Percentiles rank a stretch among this genome's conserved stretches.
Evolutionary conservation across 2,888 invertebrate species (phyloP).

Genomic region (Drosophila lacicola): DNA sequence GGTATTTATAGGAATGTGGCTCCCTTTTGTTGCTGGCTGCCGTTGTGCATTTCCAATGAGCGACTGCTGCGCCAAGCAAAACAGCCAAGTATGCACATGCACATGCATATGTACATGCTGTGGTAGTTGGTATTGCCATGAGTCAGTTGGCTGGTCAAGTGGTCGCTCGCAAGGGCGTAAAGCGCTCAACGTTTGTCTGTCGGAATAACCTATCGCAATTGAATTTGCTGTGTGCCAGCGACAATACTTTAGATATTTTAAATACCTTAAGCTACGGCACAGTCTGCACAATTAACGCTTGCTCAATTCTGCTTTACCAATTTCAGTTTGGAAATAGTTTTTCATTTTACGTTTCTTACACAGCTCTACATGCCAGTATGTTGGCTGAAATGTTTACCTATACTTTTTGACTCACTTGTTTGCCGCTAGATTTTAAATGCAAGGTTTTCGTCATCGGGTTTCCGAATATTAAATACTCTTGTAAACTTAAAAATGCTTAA

Average conservation of each 20-base stretch:
- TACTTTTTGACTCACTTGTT: too few relatives aligned
- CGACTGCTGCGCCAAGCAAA: slow-evolving; percentile 31
- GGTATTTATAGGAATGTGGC: slow-evolving; percentile 78
- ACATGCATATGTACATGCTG: slow-evolving; percentile 6
- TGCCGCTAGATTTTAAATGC: too few relatives aligned
- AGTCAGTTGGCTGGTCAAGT: slow-evolving; percentile 40
- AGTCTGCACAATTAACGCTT: background rate
- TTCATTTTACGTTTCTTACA: background rate
- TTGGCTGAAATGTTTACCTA: background rate
- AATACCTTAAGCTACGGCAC: background rate
- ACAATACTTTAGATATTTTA: slow-evolving; percentile 7
- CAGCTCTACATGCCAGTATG: background rate
- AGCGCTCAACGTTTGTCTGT: slow-evolving; percentile 11
- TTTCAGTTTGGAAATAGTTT: background rate
- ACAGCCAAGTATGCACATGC: slow-evolving; percentile 10
- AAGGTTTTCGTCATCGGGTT: too few relatives aligned
- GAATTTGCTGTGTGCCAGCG: slow-evolving; percentile 17
- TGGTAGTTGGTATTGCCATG: slow-evolving; percentile 14
- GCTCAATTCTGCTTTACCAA: background rate
- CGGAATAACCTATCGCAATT: slow-evolving; percentile 30
- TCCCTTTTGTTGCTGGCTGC: slow-evolving; percentile 42
- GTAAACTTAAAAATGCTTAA: too few relatives aligned
- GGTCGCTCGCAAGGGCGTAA: slow-evolving; percentile 28
- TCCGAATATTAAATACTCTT: too few relatives aligned
- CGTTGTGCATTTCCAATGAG: slow-evolving; percentile 69